phyloP scores from a whole-genome alignment of 2,797 vertebrate genomes.

The Spatula clypeata region DNA sequence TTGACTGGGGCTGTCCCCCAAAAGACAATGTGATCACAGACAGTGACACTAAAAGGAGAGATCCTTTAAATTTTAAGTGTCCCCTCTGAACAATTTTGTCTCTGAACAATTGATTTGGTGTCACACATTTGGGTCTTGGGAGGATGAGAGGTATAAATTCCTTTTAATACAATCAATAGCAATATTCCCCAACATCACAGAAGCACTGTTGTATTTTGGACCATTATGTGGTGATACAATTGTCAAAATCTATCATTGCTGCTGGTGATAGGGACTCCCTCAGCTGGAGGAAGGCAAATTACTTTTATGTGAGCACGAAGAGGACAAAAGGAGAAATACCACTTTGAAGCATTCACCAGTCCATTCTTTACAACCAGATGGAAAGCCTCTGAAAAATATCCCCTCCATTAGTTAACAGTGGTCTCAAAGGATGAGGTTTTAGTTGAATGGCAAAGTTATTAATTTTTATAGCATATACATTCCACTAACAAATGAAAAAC shows the following conservation, averaged over 20 bases:
- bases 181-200: slow-evolving; percentile 22
- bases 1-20: background rate
- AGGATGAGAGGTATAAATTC: slow-evolving; percentile 52
- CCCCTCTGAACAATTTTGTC: slow-evolving; percentile 33
- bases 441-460: slow-evolving; percentile 7
- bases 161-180: slow-evolving; percentile 60
- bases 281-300: slow-evolving; percentile 46
- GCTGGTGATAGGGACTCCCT: background rate
- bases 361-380: background rate
- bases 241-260: background rate
- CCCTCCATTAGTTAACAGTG: background rate
- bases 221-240: background rate
- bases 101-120: slow-evolving; percentile 52
- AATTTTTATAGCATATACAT: slow-evolving; percentile 46
- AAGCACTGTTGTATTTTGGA: slow-evolving; percentile 44
- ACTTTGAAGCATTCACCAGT: slow-evolving; percentile 25
- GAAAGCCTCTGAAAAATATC: slow-evolving; percentile 44
- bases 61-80: slow-evolving; percentile 30
- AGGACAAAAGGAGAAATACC: slow-evolving; percentile 44
- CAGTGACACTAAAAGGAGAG: background rate
- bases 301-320: background rate
- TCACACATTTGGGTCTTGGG: slow-evolving; percentile 38
- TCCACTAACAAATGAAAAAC: slow-evolving; percentile 45
- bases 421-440: slow-evolving; percentile 5
- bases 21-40: background rate